These are phyloP conservation scores for Deilephila porcellus DNA, from an alignment of 2,888 invertebrate species.

Conservation along the genomic window DNA sequence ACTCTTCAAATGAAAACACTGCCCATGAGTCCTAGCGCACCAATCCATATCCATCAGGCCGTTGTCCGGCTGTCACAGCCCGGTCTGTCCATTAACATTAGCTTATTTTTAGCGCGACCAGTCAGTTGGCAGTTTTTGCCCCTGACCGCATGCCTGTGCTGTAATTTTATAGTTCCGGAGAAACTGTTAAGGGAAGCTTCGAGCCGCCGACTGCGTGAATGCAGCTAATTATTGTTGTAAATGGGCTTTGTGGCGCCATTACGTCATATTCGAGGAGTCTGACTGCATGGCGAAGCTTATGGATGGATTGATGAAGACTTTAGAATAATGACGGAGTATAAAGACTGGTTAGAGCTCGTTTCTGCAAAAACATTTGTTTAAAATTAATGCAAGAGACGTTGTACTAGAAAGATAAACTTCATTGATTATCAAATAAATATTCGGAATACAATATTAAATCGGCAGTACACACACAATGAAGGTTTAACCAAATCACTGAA, in stretches of 20 bases:
- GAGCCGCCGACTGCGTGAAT: conserved; percentile 55
- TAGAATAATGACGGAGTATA: neutral
- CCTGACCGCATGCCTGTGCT: conserved; percentile 43
- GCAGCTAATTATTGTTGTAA: conserved; percentile 65
- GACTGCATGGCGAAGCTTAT: neutral
- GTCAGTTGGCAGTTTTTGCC: conserved; percentile 64
- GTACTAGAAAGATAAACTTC: no score
- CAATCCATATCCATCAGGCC: conserved; percentile 50
- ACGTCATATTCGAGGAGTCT: conserved; percentile 53
- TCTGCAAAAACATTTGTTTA: neutral
- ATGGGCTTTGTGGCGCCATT: conserved; percentile 65
- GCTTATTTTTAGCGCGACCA: conserved; percentile 64
- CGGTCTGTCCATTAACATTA: conserved; percentile 65
- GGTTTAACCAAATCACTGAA: no score
- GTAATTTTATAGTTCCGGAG: conserved; percentile 79
- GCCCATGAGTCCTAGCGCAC: neutral
- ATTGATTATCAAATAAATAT: no score
- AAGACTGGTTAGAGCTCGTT: neutral
- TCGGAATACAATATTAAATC: no score
- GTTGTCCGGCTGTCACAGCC: conserved; percentile 58
- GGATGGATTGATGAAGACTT: neutral
- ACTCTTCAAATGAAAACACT: neutral
- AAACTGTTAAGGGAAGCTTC: conserved; percentile 66
- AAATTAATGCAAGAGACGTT: no score
- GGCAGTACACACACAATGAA: no score